These are phyloP conservation scores for Alviniconcha strummeri DNA, from an alignment of 2,888 invertebrate genomes.

Conservation along the genomic window DNA sequence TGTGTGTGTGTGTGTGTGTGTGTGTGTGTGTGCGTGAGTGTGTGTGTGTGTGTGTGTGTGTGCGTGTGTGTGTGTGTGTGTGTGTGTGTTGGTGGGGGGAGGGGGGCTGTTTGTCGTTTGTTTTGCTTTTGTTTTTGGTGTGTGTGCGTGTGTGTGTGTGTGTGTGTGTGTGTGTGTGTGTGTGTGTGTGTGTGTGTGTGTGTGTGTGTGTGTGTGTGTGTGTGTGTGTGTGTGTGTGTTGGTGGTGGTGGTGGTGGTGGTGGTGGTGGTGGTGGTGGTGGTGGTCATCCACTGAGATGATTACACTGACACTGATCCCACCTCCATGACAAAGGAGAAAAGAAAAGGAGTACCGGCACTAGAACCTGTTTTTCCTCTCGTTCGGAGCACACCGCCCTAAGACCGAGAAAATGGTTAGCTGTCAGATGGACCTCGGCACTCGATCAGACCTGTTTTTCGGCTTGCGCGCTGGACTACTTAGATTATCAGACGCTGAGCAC, in stretches of 20 bases:
- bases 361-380: not conserved
- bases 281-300: no score
- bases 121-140: no score
- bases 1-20: not conserved
- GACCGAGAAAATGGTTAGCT: no score
- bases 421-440: no score
- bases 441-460: no score
- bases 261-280: no score
- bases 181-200: not conserved
- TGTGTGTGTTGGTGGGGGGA: not conserved
- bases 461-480: no score
- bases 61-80: not conserved
- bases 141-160: not conserved
- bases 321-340: not conserved
- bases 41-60: not conserved
- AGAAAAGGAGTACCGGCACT: not conserved
- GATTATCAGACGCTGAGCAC: no score
- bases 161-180: not conserved
- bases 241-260: no score
- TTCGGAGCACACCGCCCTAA: not conserved
- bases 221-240: not conserved
- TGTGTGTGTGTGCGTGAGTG: not conserved
- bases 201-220: not conserved
- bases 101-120: no score
- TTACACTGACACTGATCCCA: no score